phyloP scores from a whole-genome alignment of 1,140 invertebrate genomes.

The Psix sp. region DNA sequence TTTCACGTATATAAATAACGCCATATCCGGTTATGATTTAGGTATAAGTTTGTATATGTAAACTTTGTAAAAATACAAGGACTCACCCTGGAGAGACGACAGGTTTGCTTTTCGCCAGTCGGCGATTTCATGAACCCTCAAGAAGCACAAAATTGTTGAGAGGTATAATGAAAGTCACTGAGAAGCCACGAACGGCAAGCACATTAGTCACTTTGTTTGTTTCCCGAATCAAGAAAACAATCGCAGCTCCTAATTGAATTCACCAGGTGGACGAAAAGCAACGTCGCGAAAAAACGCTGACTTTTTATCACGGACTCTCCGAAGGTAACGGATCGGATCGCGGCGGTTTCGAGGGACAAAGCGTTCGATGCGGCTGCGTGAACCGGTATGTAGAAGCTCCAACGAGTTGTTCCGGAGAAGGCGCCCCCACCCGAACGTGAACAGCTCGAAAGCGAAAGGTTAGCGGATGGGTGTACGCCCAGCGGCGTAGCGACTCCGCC shows the following conservation, averaged over 20 bases:
- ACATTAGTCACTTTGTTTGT: conserved; percentile 23
- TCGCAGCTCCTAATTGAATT: conserved; percentile 1
- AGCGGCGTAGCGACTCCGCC: conserved; percentile 32
- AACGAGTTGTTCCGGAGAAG: conserved; percentile 40
- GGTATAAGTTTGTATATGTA: not conserved
- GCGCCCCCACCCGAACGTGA: conserved; percentile 20
- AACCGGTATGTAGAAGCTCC: conserved; percentile 68
- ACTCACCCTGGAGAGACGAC: conserved; percentile 72
- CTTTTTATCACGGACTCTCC: conserved; percentile 20
- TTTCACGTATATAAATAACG: no score
- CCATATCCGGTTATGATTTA: no score
- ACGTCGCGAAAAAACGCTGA: not conserved
- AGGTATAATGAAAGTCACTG: conserved; percentile 28
- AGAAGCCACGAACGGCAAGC: not conserved
- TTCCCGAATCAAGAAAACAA: conserved; percentile 3
- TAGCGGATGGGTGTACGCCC: conserved; percentile 34
- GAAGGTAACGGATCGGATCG: conserved; percentile 28
- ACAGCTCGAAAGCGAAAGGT: conserved; percentile 32
- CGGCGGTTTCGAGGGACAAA: conserved; percentile 51
- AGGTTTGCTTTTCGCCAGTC: conserved; percentile 67
- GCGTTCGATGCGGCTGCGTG: conserved; percentile 73
- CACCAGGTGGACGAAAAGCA: conserved; percentile 6
- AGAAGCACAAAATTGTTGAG: conserved; percentile 31
- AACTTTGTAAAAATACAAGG: no score
- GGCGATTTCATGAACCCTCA: conserved; percentile 57